Evolutionary conservation across 1,140 invertebrate species (phyloP), one percentile per base, ranked within the genome.

Genomic region (Manduca sexta): DNA sequence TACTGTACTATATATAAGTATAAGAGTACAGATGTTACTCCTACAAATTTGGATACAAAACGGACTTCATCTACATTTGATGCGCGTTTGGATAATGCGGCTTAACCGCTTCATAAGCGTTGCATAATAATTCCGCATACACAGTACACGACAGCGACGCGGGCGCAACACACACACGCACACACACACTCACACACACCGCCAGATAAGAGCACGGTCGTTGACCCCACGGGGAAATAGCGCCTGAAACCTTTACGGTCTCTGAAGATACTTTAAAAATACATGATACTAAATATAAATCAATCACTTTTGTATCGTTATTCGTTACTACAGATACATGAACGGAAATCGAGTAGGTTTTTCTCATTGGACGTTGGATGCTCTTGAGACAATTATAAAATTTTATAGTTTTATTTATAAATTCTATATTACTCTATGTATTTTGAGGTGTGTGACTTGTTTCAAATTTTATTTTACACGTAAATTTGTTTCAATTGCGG

Each of bases 161-260:
- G 30, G 49, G 39, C 33, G 13, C 33, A 46, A 52, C 52, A 39
- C 48, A 49, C 41, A 50, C 44, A 52, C 55, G 48, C 33, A 14
- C 33, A 61, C 45, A 58, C 71, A 69, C 64, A 61, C 62, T 60
- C 45, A 67, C 57, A 39, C 65, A 59, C 70, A 74, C 72, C 71
- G 47, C 49, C 54, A 72, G 79, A 83, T 78, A 83, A 80, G 76
- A 70, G 67, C 52, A n/a, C 68, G 79, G 73, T 69, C 74, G 61
- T 17, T 69, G 73, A 79, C 70, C 79, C 62, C 51, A 35, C 52
- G 59, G 60, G 58, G 74, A 75, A 75, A 73, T 74, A 68, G 59
- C 64, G 68, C 68, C 73, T 76, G 74, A 79, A 77, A 76, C 65
- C 46, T 49, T 26, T 50, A 50, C 29, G 31, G 43, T 34, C 30